phyloP scores from a whole-genome alignment of 1,140 invertebrate genomes.

The Hormaphis cornu region DNA sequence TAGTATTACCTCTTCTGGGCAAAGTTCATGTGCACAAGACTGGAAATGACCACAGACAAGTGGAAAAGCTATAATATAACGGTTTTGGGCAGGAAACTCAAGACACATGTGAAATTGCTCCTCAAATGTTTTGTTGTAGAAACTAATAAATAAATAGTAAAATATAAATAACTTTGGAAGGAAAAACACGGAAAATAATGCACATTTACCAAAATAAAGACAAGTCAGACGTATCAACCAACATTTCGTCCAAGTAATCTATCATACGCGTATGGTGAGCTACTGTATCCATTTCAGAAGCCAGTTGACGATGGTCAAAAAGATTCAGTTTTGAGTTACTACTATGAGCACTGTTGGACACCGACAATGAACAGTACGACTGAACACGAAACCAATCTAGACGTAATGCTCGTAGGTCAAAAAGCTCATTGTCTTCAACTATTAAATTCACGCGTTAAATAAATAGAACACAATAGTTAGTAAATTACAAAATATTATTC shows the following conservation, averaged over 20 bases:
- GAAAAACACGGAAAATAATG: background rate
- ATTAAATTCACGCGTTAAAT: constrained; percentile 36
- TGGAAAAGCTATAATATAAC: constrained; percentile 95
- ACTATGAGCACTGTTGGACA: background rate
- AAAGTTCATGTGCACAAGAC: constrained; percentile 94
- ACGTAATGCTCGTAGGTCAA: constrained; percentile 89
- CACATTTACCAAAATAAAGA: constrained; percentile 75
- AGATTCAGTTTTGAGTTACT: constrained; percentile 60
- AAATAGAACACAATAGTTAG: constrained; percentile 26
- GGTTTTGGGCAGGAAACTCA: constrained; percentile 94
- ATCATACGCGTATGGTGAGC: constrained; percentile 98
- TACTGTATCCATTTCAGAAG: constrained; percentile 87
- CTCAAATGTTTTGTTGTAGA: constrained; percentile 94
- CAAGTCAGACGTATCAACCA: constrained; percentile 92
- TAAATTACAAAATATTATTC: no score
- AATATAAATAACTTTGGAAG: background rate
- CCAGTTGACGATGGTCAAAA: constrained; percentile 76
- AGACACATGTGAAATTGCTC: constrained; percentile 98
- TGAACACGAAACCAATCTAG: constrained; percentile 97
- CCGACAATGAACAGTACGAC: constrained; percentile 52
- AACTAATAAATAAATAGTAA: constrained; percentile 46
- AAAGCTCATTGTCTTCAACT: constrained; percentile 91
- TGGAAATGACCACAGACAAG: constrained; percentile 96
- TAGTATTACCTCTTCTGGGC: constrained; percentile 88
- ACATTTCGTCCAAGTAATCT: constrained; percentile 93